Base-by-base conservation (phyloP, 2,888 invertebrate genomes). In the Mechanitis messenoides region DNA sequence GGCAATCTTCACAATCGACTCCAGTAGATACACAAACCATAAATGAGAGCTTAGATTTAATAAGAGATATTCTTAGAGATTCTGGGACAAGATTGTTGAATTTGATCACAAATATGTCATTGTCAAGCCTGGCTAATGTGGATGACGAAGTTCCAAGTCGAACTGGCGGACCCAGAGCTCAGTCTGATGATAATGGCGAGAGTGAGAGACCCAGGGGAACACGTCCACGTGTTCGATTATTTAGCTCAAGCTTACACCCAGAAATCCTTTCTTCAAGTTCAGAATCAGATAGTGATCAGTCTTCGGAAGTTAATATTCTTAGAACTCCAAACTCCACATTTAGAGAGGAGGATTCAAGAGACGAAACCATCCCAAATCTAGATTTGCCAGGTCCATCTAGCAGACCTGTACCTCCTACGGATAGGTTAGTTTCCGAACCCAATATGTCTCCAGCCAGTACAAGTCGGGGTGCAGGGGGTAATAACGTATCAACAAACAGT, bases 21-120 rank as follows among this genome's bases (percentile, higher is more conserved):
- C 77, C 82, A 9, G 79, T 80, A n/a, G 87, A 88, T 67, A 85
- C 87, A 46, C 84, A 85, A 68, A 80, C 87, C 9, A 87, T 90
- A 54, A 87, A 86, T 60, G 87, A 90, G 66, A 90, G 89, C 63
- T 79, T 91, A 33, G 86, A 90, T 66, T 72, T 89, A 33, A 90
- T 91, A 58, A 79, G 90, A 12, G 89, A 89, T 64, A 90, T 90
- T 64, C 75, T 91, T 9, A 79, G 90, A 58, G 90, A 90, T 72
- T 91, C 90, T 0, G 90, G 90, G 3, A 85, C 87, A 9, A 77
- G 90, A 57, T 72, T 91, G 28, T 74, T 91, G 50, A 88, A 90
- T 69, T 76, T 90, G 56, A 90, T 91, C 57, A 88, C 88, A 0
- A 85, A 87, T 59, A 87, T 89, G 85, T 89, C 90, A 1, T 67